Percentiles rank a stretch among this genome's conserved stretches.
Evolutionary conservation across 92 coral and sea anemone species (phyloP).

Genomic region (Plumapathes pennacea): DNA sequence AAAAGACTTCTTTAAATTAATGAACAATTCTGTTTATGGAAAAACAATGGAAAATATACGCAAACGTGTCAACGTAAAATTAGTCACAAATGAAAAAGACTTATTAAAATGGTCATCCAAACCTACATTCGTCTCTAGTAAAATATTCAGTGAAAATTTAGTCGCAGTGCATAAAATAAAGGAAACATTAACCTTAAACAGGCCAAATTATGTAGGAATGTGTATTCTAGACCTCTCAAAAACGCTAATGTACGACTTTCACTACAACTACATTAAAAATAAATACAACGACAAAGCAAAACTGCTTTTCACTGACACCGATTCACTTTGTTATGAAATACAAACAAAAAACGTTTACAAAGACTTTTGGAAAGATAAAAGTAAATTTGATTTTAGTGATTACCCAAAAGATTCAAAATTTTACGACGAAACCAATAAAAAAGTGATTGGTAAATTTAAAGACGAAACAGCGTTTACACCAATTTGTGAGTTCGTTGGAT

Average conservation of each 20-base stretch:
- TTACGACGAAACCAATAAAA: too few relatives aligned
- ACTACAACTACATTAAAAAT: constrained; percentile 18
- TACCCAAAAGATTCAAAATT: too few relatives aligned
- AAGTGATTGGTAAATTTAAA: too few relatives aligned
- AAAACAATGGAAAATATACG: constrained; percentile 17
- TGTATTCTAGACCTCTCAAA: constrained; percentile 17
- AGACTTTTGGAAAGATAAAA: too few relatives aligned
- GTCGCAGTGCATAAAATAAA: constrained; percentile 18
- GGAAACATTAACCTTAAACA: too few relatives aligned
- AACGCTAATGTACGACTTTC: constrained; percentile 17
- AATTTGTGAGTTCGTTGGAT: too few relatives aligned
- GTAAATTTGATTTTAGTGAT: too few relatives aligned
- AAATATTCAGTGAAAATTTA: background rate
- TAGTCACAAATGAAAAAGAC: constrained; percentile 5
- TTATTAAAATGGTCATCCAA: background rate
- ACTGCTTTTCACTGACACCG: constrained; percentile 19
- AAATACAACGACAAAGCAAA: constrained; percentile 6
- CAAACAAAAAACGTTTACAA: constrained; percentile 13
- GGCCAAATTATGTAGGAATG: too few relatives aligned
- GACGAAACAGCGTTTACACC: too few relatives aligned
- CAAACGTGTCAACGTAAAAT: background rate
- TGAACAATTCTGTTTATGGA: constrained; percentile 17
- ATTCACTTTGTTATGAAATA: constrained; percentile 8
- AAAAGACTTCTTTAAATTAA: constrained; percentile 15
- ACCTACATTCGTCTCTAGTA: constrained; percentile 6